Evolutionary conservation across 2,888 invertebrate species (phyloP), one percentile per base, ranked within the genome.

Genomic region (Eilema griseolum): DNA sequence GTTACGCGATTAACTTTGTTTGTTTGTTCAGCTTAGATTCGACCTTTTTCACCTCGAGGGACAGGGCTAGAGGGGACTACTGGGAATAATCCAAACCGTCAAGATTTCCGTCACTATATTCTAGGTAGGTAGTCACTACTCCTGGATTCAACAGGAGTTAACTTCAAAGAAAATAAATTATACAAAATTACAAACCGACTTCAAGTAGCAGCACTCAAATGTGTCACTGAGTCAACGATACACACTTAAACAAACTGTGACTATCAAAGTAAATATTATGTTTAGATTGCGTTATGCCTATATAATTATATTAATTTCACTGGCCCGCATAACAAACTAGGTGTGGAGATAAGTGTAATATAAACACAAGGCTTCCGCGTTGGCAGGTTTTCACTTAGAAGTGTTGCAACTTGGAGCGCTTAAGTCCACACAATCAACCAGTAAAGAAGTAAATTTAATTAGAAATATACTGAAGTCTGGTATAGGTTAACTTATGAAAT

Each of bases 231-330:
- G 33, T 26, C 20, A 66, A 66, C 37, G 66, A 59, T 41, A 33
- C 24, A n/a, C 74, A 74, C 69, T 64, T 31, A 61, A 64, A 66
- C 67, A 66, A 67, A 71, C 64, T 72, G 66, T 66, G 61, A 69
- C 70, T 66, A 70, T 61, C 23, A 26, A 66, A 63, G 62, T 70
- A 69, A 75, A 82, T 79, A 64, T 64, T 63, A 72, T 61, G 66
- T 69, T 77, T 67, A 68, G 5, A 37, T 70, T 71, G 41, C 68
- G 28, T 67, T 75, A 70, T 63, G 66, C 24, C 33, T 66, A 23
- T 68, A 67, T 67, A 70, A 66, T 72, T 71, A 69, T 70, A 69
- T 70, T 66, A 62, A 62, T 66, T 69, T 69, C 64, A 68, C 65
- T 72, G 33, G 69, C 73, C 73, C 73, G 73, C 64, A 70, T 73